Evolutionary conservation across 1,140 invertebrate species (phyloP).

Genomic region (Melanaphis sacchari): DNA sequence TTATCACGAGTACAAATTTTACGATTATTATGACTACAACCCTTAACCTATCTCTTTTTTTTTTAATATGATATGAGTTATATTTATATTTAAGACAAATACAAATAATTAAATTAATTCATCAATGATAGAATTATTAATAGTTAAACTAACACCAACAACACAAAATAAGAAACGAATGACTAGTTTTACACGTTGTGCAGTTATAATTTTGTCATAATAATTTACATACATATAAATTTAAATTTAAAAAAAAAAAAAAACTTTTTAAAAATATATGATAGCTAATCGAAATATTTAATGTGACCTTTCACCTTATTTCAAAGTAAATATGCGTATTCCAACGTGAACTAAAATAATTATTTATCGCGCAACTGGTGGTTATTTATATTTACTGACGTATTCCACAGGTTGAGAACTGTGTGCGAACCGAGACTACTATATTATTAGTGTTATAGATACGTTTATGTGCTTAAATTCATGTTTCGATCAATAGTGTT

Average conservation of each 20-base stretch:
- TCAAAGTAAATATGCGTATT: neutral
- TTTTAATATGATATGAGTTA: too few species aligned
- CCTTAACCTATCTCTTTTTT: too few species aligned
- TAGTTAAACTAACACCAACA: neutral
- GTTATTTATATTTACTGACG: conserved; percentile 14
- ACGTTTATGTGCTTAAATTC: neutral
- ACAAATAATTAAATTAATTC: too few species aligned
- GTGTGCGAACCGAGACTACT: neutral
- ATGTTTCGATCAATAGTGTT: neutral
- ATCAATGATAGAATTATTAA: neutral
- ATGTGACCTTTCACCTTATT: neutral
- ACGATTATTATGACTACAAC: too few species aligned
- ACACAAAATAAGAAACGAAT: neutral
- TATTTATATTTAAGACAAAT: too few species aligned
- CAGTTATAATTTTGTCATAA: neutral
- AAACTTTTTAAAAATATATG: neutral
- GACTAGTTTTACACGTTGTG: neutral
- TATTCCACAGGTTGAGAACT: neutral
- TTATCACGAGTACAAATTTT: too few species aligned
- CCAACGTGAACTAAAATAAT: neutral
- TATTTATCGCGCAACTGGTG: neutral
- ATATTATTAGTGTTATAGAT: neutral
- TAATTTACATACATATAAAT: neutral
- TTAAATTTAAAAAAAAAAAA: neutral
- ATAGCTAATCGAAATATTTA: neutral